Percentiles rank a stretch among this genome's conserved stretches.
Conservation (phyloP, 37 sponge, comb jelly and placozoan species). For the Dysidea cf. avara region DNA sequence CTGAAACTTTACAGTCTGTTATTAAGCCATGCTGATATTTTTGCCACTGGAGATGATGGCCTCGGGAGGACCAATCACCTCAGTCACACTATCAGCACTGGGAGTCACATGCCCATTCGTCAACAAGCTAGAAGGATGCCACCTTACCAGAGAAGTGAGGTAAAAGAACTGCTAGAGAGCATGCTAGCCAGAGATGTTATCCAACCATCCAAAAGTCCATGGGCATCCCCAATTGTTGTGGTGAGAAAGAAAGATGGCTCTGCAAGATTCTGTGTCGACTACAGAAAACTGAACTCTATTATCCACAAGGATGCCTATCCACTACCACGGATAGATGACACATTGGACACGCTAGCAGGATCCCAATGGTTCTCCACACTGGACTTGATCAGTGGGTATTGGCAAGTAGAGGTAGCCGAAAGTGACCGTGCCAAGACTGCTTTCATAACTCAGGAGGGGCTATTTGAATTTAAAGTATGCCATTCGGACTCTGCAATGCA, state of each 20-base stretch:
- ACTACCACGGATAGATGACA: constrained; percentile 11
- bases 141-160: constrained; percentile 2
- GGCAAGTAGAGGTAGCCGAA: constrained; percentile 33
- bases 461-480: constrained; percentile 33
- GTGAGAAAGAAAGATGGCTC: constrained; percentile 20
- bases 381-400: constrained; percentile 16
- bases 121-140: constrained; percentile 8
- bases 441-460: constrained; percentile 20
- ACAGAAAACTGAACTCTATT: constrained; percentile 8
- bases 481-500: constrained; percentile 55
- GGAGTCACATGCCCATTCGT: constrained; percentile 12
- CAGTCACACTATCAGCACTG: constrained; percentile 16
- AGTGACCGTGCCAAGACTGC: constrained; percentile 27
- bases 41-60: constrained; percentile 5
- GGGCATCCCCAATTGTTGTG: constrained; percentile 38
- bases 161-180: constrained; percentile 1
- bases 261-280: constrained; percentile 15
- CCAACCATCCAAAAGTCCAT: constrained; percentile 22
- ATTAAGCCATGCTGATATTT: constrained; percentile 15
- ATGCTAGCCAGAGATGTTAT: constrained; percentile 15
- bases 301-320: constrained; percentile 25
- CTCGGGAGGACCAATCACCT: background rate
- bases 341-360: background rate
- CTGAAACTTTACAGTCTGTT: background rate
- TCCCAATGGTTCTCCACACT: constrained; percentile 1